Percentiles rank a stretch among this genome's conserved stretches.
Conservation (phyloP, 2,797 vertebrate genomes). For the Sebastes hopkinsi region DNA sequence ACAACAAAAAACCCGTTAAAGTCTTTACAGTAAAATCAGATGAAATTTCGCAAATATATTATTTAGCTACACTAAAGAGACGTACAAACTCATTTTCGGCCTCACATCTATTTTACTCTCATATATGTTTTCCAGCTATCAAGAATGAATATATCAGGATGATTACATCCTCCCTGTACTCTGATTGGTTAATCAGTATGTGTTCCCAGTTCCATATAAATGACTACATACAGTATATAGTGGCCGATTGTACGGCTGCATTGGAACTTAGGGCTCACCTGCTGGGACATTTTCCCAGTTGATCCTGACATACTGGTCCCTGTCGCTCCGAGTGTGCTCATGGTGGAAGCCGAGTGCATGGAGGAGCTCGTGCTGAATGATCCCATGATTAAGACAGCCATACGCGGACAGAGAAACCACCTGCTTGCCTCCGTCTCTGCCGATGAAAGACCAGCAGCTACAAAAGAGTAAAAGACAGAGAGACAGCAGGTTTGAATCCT, state of each 20-base stretch:
- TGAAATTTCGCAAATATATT: too few species aligned
- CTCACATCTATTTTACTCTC: too few species aligned
- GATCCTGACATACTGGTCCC: conserved; percentile 57
- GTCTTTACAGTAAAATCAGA: too few species aligned
- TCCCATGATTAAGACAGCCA: conserved; percentile 70
- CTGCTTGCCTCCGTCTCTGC: conserved; percentile 73
- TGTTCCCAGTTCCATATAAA: not conserved
- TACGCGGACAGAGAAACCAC: conserved; percentile 68
- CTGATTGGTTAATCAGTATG: too few species aligned
- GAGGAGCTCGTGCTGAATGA: conserved; percentile 76
- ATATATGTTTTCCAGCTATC: too few species aligned
- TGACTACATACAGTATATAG: not conserved
- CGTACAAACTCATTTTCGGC: too few species aligned
- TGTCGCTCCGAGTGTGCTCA: conserved; percentile 71
- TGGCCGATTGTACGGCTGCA: not conserved
- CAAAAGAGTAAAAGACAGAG: not conserved
- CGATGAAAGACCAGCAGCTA: conserved; percentile 73
- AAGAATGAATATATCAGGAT: too few species aligned
- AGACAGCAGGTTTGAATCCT: not conserved
- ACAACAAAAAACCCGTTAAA: not conserved
- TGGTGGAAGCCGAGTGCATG: conserved; percentile 76
- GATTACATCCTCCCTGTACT: too few species aligned
- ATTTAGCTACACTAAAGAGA: too few species aligned
- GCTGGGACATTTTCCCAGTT: conserved; percentile 27
- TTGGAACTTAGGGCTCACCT: not conserved